A percentile compares a stretch with the other conserved stretches of the same genome.
phyloP scores from a whole-genome alignment of 2,888 invertebrate genomes.

The Thymelicus sylvestris region DNA sequence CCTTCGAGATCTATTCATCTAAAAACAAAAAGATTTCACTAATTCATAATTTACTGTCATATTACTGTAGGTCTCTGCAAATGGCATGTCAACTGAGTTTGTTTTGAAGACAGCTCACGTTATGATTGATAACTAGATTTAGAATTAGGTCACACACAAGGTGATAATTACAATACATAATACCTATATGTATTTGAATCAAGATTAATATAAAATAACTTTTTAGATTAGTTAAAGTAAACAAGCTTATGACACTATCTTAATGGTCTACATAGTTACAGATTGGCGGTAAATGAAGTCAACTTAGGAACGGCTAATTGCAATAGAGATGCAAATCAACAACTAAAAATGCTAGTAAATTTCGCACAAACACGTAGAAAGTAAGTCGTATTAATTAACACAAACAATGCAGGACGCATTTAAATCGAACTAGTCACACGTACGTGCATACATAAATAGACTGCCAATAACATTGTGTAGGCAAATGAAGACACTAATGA shows the following conservation, averaged over 20 bases:
- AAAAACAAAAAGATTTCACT: slow-evolving; percentile 45
- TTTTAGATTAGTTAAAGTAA: not conserved
- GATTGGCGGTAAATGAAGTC: not conserved
- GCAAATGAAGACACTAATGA: slow-evolving; percentile 74
- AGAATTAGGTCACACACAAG: slow-evolving; percentile 29
- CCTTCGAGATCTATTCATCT: slow-evolving; percentile 44
- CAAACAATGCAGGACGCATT: slow-evolving; percentile 28
- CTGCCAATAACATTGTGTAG: slow-evolving; percentile 65
- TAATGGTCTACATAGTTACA: not conserved
- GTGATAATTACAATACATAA: not conserved
- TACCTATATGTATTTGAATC: slow-evolving; percentile 3
- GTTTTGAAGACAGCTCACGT: slow-evolving; percentile 43
- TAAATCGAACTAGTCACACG: slow-evolving; percentile 37
- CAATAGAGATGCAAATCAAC: too few species aligned
- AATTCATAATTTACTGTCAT: slow-evolving; percentile 50
- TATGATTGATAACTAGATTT: slow-evolving; percentile 41
- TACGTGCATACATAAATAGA: slow-evolving; percentile 59
- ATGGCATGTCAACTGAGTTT: slow-evolving; percentile 44
- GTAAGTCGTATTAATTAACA: slow-evolving; percentile 13
- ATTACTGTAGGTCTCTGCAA: slow-evolving; percentile 42
- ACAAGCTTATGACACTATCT: not conserved
- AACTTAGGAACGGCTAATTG: not conserved
- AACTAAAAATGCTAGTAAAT: not conserved
- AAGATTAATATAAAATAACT: not conserved
- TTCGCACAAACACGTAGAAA: not conserved